Base-by-base conservation (phyloP, 2,888 invertebrate genomes). In the Platypus cylindrus region DNA sequence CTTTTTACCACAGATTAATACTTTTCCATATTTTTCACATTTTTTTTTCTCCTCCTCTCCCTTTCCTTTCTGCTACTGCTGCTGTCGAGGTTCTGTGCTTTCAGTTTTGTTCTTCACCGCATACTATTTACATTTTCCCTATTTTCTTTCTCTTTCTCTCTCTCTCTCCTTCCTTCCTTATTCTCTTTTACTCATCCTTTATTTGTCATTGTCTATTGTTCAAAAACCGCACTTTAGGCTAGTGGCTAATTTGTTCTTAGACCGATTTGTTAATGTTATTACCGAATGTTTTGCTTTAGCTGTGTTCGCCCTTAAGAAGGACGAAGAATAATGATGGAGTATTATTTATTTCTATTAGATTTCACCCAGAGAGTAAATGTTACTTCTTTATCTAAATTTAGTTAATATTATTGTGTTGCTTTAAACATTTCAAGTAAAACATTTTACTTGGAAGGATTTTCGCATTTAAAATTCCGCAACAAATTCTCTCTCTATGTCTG, bases 321-420 rank as follows among this genome's bases (percentile, higher is more conserved):
- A n/a, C n/a, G n/a, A 17, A 33, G 33, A 30, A 32, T 41, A 41
- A 41, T 35, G 41, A 27, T 26, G 24, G 24, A 22, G 30, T 37
- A 41, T 41, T 41, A 41, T 33, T 37, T 40, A 40, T 34, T 41
- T 37, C 34, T 41, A 37, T 41, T 41, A 41, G 35, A 41, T 27
- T 35, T 32, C 32, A n/a, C 18, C 23, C 17, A 22, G 29, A 32
- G 17, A 32, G 30, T 32, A 30, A 35, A 38, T 27, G 40, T 20
- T 14, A 26, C 29, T 17, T 16, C 27, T 37, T 40, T 37, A 29
- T 40, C 24, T 35, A 37, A 30, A 32, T 34, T 37, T 37, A 18
- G 26, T n/a, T n/a, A n/a, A n/a, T n/a, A n/a, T n/a, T n/a, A n/a
- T n/a, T n/a, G n/a, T n/a, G n/a, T n/a, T n/a, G n/a, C n/a, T n/a